phyloP scores from a whole-genome alignment of 2,113 vertebrate species.

The Spizaetus ornatus region DNA sequence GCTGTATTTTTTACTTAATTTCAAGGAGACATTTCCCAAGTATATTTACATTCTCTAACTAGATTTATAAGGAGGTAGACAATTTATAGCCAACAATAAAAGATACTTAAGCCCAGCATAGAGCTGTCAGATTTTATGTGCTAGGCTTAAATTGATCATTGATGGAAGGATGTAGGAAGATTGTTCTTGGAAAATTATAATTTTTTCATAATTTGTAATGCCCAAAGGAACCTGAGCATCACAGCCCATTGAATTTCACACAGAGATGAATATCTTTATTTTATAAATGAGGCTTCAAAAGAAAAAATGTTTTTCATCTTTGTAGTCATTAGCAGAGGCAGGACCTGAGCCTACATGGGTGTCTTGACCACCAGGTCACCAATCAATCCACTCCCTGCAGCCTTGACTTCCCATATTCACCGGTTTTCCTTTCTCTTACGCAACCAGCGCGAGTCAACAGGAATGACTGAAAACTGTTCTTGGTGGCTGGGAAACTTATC shows the following conservation, averaged over 20 bases:
- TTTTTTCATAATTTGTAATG: background rate
- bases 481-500: background rate
- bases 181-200: background rate
- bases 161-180: background rate
- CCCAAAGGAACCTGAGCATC: background rate
- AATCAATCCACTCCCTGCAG: background rate
- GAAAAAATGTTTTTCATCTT: background rate
- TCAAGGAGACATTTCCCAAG: background rate
- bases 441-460: background rate
- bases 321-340: background rate
- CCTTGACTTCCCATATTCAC: background rate
- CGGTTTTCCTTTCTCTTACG: background rate
- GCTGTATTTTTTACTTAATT: background rate
- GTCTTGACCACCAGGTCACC: background rate
- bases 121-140: background rate
- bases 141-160: background rate
- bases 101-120: background rate
- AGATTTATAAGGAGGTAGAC: background rate
- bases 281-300: background rate
- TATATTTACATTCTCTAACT: background rate
- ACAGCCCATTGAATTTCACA: background rate
- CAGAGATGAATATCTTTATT: background rate
- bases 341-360: background rate
- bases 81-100: slow-evolving; percentile 9
- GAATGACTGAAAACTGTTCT: background rate